Evolutionary conservation across 1,140 invertebrate species (phyloP), one percentile per base, ranked within the genome.

Genomic region (Drosophila willistoni): DNA sequence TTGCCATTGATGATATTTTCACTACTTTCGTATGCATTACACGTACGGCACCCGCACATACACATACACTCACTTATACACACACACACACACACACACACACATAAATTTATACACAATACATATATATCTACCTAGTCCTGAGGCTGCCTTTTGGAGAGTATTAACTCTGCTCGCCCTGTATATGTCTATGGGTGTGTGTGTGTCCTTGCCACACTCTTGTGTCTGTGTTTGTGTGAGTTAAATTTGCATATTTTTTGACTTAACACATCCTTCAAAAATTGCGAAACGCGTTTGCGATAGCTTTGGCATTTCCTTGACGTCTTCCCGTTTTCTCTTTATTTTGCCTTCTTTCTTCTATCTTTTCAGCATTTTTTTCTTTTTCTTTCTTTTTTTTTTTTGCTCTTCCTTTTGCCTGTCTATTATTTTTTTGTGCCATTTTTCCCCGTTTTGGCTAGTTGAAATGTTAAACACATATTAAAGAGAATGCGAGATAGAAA

Each of bases 211-310:
- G 61, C 36, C 36, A 39, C 12, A 39, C 36, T 39, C 36, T 36
- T 47, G 55, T 51, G 39, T 41, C 36, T 56, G 56, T 64, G 44
- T 64, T 61, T 61, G 60, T 81, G 64, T 66, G 62, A 63, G 65
- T 71, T 47, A 70, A 87, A 87, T 87, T 87, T 87, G 83, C 80
- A 87, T 87, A 87, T 87, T 89, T 86, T 87, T 87, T 87, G 83
- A 87, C 83, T 87, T 87, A 87, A 87, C 83, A 87, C 83, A 87
- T 87, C 83, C 84, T 87, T 89, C 84, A 87, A 87, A 87, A 87
- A 87, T 87, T 89, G 83, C 80, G 73, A 80, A 89, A 83, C 80
- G 84, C 83, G 83, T 89, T 87, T 87, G 84, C 83, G 83, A 87
- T 87, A 87, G 83, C 83, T 87, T 87, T 83, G 80, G 83, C 83